phyloP scores from a whole-genome alignment of 2,888 invertebrate genomes.

The Ptycholaimellus sp. region DNA sequence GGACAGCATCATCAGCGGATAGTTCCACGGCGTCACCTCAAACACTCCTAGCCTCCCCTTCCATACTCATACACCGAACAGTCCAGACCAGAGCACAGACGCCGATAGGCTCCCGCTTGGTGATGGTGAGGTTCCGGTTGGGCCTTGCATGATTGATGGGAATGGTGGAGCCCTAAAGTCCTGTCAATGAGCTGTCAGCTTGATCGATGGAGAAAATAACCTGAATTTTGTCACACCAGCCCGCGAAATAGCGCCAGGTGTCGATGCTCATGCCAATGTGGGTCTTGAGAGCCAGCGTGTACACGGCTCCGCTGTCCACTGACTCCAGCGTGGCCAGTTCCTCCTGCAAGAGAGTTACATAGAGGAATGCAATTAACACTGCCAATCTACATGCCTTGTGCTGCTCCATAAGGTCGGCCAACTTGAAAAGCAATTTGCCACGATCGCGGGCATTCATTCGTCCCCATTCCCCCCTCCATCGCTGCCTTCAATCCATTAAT shows the following conservation, averaged over 20 bases:
- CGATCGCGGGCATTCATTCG: constrained; percentile 73
- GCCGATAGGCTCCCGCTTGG: constrained; percentile 66
- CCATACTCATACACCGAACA: neutral
- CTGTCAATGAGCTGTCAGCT: neutral
- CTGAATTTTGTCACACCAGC: constrained; percentile 79
- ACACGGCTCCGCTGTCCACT: constrained; percentile 82
- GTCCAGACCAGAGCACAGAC: constrained; percentile 35
- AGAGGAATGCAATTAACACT: neutral
- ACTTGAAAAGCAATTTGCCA: constrained; percentile 52
- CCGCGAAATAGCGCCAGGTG: constrained; percentile 83
- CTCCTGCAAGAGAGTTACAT: too few relatives aligned
- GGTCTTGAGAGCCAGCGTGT: constrained; percentile 78
- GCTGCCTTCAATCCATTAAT: too few relatives aligned
- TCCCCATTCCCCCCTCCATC: constrained; percentile 70
- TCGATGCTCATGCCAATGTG: constrained; percentile 94
- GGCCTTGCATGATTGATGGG: constrained; percentile 76
- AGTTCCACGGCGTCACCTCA: constrained; percentile 87
- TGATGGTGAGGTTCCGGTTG: constrained; percentile 61
- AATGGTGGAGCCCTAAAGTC: constrained; percentile 51
- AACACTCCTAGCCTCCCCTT: constrained; percentile 48
- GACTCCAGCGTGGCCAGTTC: constrained; percentile 79
- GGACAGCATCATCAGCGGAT: constrained; percentile 83
- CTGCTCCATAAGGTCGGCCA: constrained; percentile 80
- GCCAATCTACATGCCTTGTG: constrained; percentile 36
- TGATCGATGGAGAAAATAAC: too few relatives aligned